Base-by-base conservation (phyloP, 2,888 invertebrate genomes). In the Stenurella melanura region DNA sequence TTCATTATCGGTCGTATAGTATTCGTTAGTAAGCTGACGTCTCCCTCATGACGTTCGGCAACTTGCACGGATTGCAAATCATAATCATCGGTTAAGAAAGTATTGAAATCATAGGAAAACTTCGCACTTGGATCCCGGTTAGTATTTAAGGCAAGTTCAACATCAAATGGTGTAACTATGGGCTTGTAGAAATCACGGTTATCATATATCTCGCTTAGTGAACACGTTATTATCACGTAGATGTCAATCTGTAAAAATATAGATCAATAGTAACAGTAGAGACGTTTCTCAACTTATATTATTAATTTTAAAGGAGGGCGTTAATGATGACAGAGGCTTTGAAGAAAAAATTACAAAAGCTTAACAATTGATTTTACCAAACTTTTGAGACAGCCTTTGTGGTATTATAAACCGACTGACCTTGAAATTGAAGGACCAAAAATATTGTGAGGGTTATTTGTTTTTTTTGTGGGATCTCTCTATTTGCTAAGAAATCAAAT, bases 201-300 rank as follows among this genome's bases (percentile, higher is more conserved):
- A 86, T 95, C 95, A 86, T 95, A 94, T 57, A 97, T 91, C 80
- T 96, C 94, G 86, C 96, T 97, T 90, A 98, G 96, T 1, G 97
- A 94, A 87, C 99, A 99, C 0, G 97, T 95, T 70, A 99, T 93
- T 85, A 97, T 92, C 0, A 98, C 96, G 90, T 96, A 99, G 60
- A 96, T 93, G 86, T 99, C 98, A 80, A 99, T 95, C 93, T 96
- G 90, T 50, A 91, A 89, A 21, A 71, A 77, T 82, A 83, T 76
- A 80, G 58, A 67, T 56, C 88, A 63, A 58, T 64, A 66, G 0
- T 60, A 63, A 58, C 60, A 66, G 0, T 60, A 69, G 4, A n/a
- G 11, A 56, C 10, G 15, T 38, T 7, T 34, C 7, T 26, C 2
- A 26, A 26, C 21, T 26, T 26, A 4, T 26, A 26, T 4, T 26